phyloP scores from a whole-genome alignment of 2,113 vertebrate genomes.

The Pteruthius melanotis region DNA sequence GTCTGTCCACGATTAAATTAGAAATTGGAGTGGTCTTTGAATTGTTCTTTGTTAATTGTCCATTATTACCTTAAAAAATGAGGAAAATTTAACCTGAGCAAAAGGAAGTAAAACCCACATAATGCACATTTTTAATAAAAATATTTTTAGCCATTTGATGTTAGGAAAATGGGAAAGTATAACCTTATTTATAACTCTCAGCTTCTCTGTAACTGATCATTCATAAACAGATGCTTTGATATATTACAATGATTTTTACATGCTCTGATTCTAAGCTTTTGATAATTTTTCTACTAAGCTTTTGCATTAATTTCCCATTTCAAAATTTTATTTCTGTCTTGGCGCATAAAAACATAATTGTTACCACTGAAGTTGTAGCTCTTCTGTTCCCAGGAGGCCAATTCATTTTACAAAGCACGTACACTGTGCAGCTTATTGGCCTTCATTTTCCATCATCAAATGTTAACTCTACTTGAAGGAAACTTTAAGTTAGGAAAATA shows the following conservation, averaged over 20 bases:
- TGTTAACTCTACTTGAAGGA: constrained; percentile 38
- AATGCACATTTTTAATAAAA: not conserved
- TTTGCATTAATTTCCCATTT: constrained; percentile 54
- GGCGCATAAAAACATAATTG: constrained; percentile 54
- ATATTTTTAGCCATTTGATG: not conserved
- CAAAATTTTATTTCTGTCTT: constrained; percentile 42
- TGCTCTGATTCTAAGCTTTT: not conserved
- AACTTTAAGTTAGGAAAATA: constrained; percentile 44
- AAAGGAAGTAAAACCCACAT: not conserved
- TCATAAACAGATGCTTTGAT: not conserved
- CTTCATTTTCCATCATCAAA: constrained; percentile 45
- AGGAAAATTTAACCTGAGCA: not conserved
- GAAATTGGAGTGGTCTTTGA: not conserved
- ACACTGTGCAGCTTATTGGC: not conserved
- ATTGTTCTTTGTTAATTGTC: not conserved
- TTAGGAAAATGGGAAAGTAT: not conserved
- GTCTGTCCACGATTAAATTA: not conserved
- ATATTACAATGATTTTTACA: not conserved
- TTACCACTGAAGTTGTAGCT: constrained; percentile 18
- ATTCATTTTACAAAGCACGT: constrained; percentile 23
- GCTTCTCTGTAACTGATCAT: not conserved
- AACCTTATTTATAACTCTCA: not conserved
- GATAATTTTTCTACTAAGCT: not conserved
- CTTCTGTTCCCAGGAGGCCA: not conserved
- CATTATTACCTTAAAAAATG: not conserved